phyloP scores from a whole-genome alignment of 2,797 vertebrate species.

The Notamacropus eugenii region DNA sequence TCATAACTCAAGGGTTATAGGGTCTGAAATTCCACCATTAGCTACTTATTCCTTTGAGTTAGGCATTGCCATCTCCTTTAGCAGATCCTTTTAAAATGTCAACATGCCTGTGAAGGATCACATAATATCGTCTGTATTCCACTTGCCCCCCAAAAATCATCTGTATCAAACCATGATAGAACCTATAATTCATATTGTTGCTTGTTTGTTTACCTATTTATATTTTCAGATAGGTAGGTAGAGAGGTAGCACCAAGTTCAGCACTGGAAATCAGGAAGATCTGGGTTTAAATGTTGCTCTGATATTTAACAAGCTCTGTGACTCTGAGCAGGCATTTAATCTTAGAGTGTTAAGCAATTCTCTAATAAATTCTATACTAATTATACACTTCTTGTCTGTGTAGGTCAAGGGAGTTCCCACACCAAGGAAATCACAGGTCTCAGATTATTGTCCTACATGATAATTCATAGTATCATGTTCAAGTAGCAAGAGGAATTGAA shows the following conservation, averaged over 20 bases:
- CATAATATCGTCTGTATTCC: background rate
- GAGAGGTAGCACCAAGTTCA: background rate
- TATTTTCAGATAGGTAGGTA: background rate
- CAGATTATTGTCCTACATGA: background rate
- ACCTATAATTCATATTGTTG: background rate
- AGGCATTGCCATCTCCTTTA: background rate
- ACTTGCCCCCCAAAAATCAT: background rate
- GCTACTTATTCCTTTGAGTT: background rate
- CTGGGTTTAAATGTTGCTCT: background rate
- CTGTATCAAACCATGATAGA: background rate
- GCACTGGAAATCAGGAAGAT: background rate
- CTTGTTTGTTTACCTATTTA: background rate
- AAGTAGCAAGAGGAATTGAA: background rate
- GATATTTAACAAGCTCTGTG: background rate
- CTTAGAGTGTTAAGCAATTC: background rate
- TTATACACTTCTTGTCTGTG: background rate
- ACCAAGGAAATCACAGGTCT: background rate
- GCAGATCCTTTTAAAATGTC: background rate
- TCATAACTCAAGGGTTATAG: background rate
- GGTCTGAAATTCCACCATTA: background rate
- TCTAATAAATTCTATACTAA: background rate
- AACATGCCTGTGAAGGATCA: background rate
- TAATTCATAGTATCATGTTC: background rate
- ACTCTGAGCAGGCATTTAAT: background rate
- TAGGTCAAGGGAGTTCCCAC: background rate